Conservation (phyloP, 2,888 invertebrate genomes). For the Argyra leucocephala region DNA sequence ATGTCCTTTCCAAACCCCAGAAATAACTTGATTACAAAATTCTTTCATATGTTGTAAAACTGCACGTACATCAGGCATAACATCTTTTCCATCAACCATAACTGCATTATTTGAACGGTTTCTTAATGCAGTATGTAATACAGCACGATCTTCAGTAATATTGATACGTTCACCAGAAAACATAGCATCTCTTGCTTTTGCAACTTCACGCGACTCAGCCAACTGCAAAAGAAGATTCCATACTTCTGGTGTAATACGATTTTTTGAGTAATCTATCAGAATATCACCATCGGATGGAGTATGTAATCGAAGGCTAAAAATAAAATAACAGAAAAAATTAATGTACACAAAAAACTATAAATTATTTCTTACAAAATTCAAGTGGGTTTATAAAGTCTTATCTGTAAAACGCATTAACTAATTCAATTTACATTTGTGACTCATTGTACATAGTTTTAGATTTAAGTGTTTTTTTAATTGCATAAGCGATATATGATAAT, state of each 20-base stretch:
- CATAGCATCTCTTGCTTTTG: slow-evolving; percentile 82
- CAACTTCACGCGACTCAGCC: slow-evolving; percentile 73
- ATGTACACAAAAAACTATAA: no score
- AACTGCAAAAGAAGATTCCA: slow-evolving; percentile 67
- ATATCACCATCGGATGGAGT: slow-evolving; percentile 85
- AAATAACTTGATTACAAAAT: slow-evolving; percentile 70
- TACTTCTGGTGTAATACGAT: slow-evolving; percentile 72
- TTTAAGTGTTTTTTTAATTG: no score
- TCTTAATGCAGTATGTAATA: slow-evolving; percentile 87
- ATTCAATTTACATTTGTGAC: no score
- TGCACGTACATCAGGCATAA: slow-evolving; percentile 83
- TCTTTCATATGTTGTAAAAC: slow-evolving; percentile 92
- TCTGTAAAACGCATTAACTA: no score
- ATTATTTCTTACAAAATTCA: no score
- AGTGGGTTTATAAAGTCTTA: no score
- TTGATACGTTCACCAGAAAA: slow-evolving; percentile 91
- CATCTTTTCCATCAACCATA: slow-evolving; percentile 75
- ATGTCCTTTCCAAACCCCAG: slow-evolving; percentile 63
- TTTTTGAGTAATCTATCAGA: slow-evolving; percentile 94
- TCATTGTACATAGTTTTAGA: no score
- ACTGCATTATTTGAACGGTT: slow-evolving; percentile 64
- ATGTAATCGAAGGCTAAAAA: slow-evolving; percentile 56
- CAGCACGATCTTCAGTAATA: slow-evolving; percentile 92
- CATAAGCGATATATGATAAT: no score
- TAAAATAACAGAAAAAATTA: no score